Percentiles rank a stretch among this genome's conserved stretches.
These are phyloP conservation scores for Caerostris extrusa DNA, from an alignment of 1,140 invertebrate genomes.

Conservation along the genomic window DNA sequence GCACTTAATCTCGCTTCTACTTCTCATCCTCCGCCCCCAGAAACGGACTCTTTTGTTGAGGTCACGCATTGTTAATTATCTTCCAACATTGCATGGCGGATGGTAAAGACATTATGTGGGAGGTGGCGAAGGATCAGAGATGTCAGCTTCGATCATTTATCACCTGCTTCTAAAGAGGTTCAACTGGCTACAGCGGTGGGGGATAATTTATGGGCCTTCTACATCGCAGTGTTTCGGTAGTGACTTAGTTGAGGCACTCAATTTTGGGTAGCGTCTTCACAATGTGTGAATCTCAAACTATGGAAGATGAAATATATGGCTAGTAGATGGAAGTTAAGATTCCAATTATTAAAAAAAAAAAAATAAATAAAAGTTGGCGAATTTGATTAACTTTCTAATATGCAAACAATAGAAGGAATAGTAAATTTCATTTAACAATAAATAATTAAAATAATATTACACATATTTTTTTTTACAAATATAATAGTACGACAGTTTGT, in stretches of 20 bases:
- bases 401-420: too few relatives aligned
- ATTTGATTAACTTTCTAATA: too few relatives aligned
- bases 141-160: slow-evolving; percentile 69
- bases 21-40: background rate
- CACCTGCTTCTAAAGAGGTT: slow-evolving; percentile 54
- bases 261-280: background rate
- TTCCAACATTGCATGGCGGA: slow-evolving; percentile 45
- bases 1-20: slow-evolving; percentile 57
- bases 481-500: too few relatives aligned
- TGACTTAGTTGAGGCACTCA: slow-evolving; percentile 15
- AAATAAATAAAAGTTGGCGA: too few relatives aligned
- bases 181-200: background rate
- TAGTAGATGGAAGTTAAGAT: too few relatives aligned
- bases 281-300: background rate
- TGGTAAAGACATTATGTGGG: slow-evolving; percentile 71
- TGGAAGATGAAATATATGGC: background rate
- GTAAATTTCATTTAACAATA: too few relatives aligned
- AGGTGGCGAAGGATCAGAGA: slow-evolving; percentile 66
- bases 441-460: too few relatives aligned
- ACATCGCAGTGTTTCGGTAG: background rate
- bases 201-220: slow-evolving; percentile 55
- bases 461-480: too few relatives aligned
- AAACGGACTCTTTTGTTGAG: slow-evolving; percentile 64
- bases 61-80: slow-evolving; percentile 75
- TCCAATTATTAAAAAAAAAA: too few relatives aligned